phyloP scores from a whole-genome alignment of 1,140 invertebrate genomes.

The Camponotus floridanus region DNA sequence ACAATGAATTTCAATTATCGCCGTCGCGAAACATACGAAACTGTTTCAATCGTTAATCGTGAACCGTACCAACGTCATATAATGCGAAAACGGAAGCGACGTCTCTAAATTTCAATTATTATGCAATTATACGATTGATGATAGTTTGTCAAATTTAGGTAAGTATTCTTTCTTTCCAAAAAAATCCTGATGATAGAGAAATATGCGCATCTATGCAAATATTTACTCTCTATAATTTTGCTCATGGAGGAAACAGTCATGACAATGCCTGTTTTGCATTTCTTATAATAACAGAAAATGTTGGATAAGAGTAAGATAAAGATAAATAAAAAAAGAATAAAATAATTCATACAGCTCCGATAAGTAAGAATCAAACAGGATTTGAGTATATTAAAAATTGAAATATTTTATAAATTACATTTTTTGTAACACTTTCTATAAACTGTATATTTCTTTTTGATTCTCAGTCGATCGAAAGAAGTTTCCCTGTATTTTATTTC shows the following conservation, averaged over 20 bases:
- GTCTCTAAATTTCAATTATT: not conserved
- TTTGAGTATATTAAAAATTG: not conserved
- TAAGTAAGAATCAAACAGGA: not conserved
- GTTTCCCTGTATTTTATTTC: not conserved
- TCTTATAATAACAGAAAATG: not conserved
- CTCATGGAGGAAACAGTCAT: not conserved
- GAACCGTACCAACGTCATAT: not conserved
- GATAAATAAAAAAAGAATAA: not conserved
- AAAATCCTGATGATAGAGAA: not conserved
- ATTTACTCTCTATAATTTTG: not conserved
- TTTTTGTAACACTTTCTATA: not conserved
- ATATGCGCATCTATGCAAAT: not conserved
- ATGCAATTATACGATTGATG: not conserved
- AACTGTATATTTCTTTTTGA: not conserved
- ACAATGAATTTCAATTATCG: conserved; percentile 76
- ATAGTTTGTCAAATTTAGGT: not conserved
- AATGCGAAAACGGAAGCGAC: not conserved
- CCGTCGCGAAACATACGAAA: conserved; percentile 39
- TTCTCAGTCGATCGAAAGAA: not conserved
- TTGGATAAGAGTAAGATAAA: not conserved
- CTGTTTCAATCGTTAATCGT: conserved; percentile 38
- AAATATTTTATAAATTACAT: not conserved
- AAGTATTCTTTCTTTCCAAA: not conserved
- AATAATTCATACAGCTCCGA: not conserved
- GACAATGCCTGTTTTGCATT: not conserved